These are phyloP conservation scores for Hycleus phaleratus DNA, from an alignment of 1,140 invertebrate species.

Conservation along the genomic window DNA sequence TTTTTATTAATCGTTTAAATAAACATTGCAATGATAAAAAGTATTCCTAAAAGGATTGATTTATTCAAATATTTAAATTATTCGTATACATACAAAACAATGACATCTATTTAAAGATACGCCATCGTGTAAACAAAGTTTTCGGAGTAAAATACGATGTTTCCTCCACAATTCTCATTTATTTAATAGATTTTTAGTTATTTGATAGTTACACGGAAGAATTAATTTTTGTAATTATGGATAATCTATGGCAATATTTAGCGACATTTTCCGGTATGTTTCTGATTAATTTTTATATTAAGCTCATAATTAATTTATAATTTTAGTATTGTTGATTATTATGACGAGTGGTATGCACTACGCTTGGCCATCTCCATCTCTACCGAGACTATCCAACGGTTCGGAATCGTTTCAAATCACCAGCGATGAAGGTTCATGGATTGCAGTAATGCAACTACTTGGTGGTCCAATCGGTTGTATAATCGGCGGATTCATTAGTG, in stretches of 20 bases:
- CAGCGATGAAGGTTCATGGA: constrained; percentile 45
- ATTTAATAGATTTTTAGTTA: too few relatives aligned
- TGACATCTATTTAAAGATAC: too few relatives aligned
- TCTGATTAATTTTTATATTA: background rate
- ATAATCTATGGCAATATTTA: constrained; percentile 3
- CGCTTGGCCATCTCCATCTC: constrained; percentile 27
- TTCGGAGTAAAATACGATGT: too few relatives aligned
- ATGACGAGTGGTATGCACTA: constrained; percentile 25
- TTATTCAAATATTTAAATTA: too few relatives aligned
- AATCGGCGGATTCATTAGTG: constrained; percentile 43
- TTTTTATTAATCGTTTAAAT: too few relatives aligned
- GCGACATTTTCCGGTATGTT: background rate
- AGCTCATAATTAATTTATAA: background rate
- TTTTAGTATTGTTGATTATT: constrained; percentile 2
- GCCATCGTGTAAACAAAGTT: too few relatives aligned
- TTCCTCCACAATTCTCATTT: too few relatives aligned
- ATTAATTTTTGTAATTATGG: too few relatives aligned
- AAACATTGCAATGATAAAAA: too few relatives aligned
- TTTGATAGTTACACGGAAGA: too few relatives aligned
- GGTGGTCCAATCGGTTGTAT: constrained; percentile 51
- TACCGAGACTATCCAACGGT: constrained; percentile 20
- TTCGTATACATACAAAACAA: too few relatives aligned
- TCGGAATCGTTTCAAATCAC: constrained; percentile 25
- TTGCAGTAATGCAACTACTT: constrained; percentile 51
- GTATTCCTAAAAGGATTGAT: too few relatives aligned